Conservation (phyloP, 2,113 vertebrate species). For the zebrafish (Danio rerio) region DNA sequence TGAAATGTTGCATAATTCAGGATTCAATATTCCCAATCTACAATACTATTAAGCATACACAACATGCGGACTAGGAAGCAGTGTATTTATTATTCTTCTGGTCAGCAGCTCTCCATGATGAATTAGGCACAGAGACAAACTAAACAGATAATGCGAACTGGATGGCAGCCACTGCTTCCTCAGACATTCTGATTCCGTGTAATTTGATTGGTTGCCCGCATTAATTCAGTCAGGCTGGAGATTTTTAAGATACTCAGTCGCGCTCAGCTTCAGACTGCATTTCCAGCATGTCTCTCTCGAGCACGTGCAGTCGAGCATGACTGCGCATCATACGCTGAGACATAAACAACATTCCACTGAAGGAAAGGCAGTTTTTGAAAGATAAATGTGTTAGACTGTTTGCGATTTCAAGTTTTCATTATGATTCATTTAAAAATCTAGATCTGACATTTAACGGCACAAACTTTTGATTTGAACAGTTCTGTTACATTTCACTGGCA, state of each 20-base stretch:
- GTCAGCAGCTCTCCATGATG: constrained; percentile 20
- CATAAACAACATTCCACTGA: background rate
- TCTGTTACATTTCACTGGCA: background rate
- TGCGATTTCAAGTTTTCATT: background rate
- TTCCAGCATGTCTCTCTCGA: constrained; percentile 62
- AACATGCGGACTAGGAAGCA: background rate
- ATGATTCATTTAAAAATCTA: background rate
- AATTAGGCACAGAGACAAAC: constrained; percentile 33
- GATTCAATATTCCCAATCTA: background rate
- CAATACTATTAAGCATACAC: background rate
- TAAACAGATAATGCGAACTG: constrained; percentile 30
- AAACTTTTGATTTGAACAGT: background rate
- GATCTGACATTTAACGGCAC: background rate
- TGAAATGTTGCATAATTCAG: background rate
- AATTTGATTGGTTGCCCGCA: constrained; percentile 51
- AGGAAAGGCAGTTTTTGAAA: constrained; percentile 24
- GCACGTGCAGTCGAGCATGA: constrained; percentile 50
- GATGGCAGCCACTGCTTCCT: constrained; percentile 31
- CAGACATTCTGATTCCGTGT: constrained; percentile 57
- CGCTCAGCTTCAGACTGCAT: constrained; percentile 60
- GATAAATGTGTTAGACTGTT: background rate
- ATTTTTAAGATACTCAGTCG: constrained; percentile 65
- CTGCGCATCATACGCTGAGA: background rate
- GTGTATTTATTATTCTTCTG: constrained; percentile 26
- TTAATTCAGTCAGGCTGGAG: constrained; percentile 68